Evolutionary conservation across 2,113 vertebrate genomes (phyloP).

Genomic region (Perca fluviatilis): DNA sequence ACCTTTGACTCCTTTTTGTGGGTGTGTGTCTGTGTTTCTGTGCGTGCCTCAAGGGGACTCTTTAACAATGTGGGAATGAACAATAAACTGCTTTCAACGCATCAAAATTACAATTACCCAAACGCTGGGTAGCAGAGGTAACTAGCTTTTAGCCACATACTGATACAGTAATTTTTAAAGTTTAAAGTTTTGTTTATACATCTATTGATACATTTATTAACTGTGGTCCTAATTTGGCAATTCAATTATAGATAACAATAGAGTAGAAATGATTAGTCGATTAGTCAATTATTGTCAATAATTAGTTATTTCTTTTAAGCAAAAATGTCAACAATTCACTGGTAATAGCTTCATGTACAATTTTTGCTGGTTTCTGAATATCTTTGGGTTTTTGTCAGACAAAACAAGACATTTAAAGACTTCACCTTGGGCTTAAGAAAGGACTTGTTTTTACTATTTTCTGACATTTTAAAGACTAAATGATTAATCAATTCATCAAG

Average conservation of each 20-base stretch:
- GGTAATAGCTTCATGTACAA: background rate
- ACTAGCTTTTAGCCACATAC: background rate
- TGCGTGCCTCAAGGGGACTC: slow-evolving; percentile 9
- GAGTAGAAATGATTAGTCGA: no score
- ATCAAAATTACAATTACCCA: slow-evolving; percentile 12
- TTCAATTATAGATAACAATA: no score
- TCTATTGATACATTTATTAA: background rate
- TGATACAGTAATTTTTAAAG: background rate
- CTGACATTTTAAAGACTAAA: background rate
- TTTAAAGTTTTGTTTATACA: background rate
- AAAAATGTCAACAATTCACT: no score
- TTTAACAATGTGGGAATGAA: slow-evolving; percentile 28
- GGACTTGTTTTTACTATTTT: no score
- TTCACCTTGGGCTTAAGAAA: background rate
- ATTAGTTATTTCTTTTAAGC: no score
- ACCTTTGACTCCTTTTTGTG: slow-evolving; percentile 64
- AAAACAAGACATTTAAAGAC: background rate
- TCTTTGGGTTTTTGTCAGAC: background rate
- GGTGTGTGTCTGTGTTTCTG: slow-evolving; percentile 21
- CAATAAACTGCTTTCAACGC: slow-evolving; percentile 30
- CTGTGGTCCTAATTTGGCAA: no score
- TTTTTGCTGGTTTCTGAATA: background rate
- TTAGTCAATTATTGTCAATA: no score
- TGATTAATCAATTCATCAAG: background rate
- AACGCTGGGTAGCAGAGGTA: slow-evolving; percentile 21